Evolutionary conservation across 2,888 invertebrate genomes (phyloP), one percentile per base, ranked within the genome.

Genomic region (Cephonodes hylas): DNA sequence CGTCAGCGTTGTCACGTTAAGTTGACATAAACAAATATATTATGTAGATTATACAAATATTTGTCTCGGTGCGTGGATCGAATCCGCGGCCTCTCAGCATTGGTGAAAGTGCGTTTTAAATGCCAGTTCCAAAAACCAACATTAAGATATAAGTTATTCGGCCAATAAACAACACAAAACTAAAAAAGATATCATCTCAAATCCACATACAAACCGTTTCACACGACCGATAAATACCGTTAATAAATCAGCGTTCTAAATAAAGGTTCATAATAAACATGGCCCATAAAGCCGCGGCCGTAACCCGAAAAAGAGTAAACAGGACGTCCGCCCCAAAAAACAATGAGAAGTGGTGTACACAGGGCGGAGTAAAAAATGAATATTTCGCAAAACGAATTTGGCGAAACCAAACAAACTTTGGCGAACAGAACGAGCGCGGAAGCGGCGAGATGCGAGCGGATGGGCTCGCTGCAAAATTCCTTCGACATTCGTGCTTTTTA

Each of bases 321-420:
- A 83, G 84, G 84, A 84, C 78, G 79, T 84, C 81, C 85, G 85
- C 72, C 38, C 83, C 78, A 74, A 73, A 80, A 85, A 85, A 85
- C 85, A 85, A 84, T 85, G 84, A 79, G 76, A 79, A 80, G 78
- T 79, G 77, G 71, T 65, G 71, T 70, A 75, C 73, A 73, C 73
- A 70, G 68, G 63, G 66, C 64, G 59, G 58, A 57, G 72, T 71
- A 82, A 84, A 82, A 81, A 78, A 81, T 79, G 77, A 53, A 53
- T 81, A 83, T 83, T 83, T 78, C 73, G 67, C 73, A 78, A 81
- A 81, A 83, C 81, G 81, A 83, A 85, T 82, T 38, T 82, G 73
- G 79, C 73, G 70, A 77, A 76, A 75, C 75, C 75, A 78, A 78
- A 79, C 82, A 79, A 80, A 84, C 82, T 71, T 84, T 84, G 79